These are phyloP conservation scores for Hyperopisus bebe DNA, from an alignment of 2,113 vertebrate species.

Conservation along the genomic window DNA sequence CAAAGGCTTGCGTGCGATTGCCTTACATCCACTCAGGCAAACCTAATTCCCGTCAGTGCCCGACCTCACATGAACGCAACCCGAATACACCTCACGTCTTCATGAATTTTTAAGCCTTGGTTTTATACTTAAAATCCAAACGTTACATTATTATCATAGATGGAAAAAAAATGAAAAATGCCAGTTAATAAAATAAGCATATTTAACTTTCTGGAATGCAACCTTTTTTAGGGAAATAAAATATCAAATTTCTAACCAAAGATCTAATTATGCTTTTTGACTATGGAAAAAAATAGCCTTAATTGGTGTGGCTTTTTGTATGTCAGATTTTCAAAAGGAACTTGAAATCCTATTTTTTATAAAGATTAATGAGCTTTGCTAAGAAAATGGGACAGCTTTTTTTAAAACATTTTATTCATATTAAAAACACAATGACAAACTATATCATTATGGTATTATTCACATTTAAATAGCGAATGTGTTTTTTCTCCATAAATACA, in stretches of 20 bases:
- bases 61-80: not conserved
- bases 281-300: not conserved
- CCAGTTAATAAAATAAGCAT: slow-evolving; percentile 20
- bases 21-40: slow-evolving; percentile 12
- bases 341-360: slow-evolving; percentile 9
- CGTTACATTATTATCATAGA: not conserved
- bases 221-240: not conserved
- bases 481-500: not conserved
- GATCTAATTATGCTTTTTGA: slow-evolving; percentile 7
- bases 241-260: slow-evolving; percentile 5
- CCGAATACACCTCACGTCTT: not conserved
- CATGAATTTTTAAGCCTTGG: not conserved
- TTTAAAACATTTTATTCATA: slow-evolving; percentile 7
- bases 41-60: slow-evolving; percentile 9
- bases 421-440: slow-evolving; percentile 17
- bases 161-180: not conserved
- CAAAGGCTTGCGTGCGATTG: not conserved
- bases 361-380: slow-evolving; percentile 9
- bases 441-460: slow-evolving; percentile 1
- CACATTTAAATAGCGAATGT: not conserved
- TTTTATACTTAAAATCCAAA: slow-evolving; percentile 2
- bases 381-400: not conserved
- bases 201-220: not conserved
- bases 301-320: slow-evolving; percentile 3
- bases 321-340: slow-evolving; percentile 3